These are phyloP conservation scores for Andrena bicolor DNA, from an alignment of 2,888 invertebrate species.

Conservation along the genomic window DNA sequence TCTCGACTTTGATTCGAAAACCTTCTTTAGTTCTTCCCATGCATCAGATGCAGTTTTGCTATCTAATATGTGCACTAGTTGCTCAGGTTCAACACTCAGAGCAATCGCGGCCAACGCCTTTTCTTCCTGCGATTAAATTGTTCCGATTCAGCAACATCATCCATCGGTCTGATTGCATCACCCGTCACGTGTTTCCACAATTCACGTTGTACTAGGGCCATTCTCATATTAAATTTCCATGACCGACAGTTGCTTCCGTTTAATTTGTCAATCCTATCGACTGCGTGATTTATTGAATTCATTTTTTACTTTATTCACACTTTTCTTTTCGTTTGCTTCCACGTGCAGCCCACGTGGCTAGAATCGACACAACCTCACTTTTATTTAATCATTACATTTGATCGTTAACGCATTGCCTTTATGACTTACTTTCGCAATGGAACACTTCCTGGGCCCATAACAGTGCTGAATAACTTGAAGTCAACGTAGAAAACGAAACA, in stretches of 20 bases:
- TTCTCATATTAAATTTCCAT: slow-evolving; percentile 49
- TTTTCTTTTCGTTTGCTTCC: no score
- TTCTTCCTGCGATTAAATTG: slow-evolving; percentile 28
- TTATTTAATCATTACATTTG: no score
- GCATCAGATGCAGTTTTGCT: slow-evolving; percentile 13
- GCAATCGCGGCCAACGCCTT: slow-evolving; percentile 37
- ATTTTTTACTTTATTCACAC: no score
- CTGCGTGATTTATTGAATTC: no score
- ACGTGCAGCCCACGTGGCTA: no score
- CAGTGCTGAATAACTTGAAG: no score
- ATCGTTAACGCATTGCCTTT: no score
- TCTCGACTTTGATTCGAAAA: slow-evolving; percentile 38
- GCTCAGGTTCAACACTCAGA: slow-evolving; percentile 26
- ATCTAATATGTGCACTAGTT: slow-evolving; percentile 31
- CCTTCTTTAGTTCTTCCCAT: slow-evolving; percentile 9
- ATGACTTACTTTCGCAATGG: no score
- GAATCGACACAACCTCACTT: no score
- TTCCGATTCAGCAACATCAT: background rate
- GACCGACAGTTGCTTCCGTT: slow-evolving; percentile 41
- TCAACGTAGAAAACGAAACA: no score
- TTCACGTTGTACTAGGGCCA: slow-evolving; percentile 31
- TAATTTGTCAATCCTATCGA: slow-evolving; percentile 40
- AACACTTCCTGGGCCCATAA: background rate
- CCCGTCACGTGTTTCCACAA: slow-evolving; percentile 35
- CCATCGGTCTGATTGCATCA: background rate